Base-by-base conservation (phyloP, 2,113 vertebrate species). In the Megaceryle torquata region DNA sequence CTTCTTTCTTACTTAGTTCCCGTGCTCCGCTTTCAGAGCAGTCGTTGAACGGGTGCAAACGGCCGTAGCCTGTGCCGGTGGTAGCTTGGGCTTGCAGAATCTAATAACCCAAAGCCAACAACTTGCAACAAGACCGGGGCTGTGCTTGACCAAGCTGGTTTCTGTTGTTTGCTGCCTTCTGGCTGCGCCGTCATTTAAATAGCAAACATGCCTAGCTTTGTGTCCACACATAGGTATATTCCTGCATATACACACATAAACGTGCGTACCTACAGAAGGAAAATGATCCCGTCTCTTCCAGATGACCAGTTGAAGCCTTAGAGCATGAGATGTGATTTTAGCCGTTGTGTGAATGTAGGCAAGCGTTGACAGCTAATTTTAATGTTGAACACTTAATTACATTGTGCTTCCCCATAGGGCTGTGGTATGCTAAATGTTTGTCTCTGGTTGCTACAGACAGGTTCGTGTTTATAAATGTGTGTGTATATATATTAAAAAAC, bases 201-300 rank as follows among this genome's bases (percentile, higher is more conserved):
- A 46, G 59, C 64, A 12, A 15, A 13, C 20, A 0, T 0, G 15
- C 17, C 1, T 5, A 5, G 44, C 60, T 64, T 25, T 44, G 5
- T 6, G 0, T 41, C 4, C 22, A 2, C 11, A 11, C 7, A 2
- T 7, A 0, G 3, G 2, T 22, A 15, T 6, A 15, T 28, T 8
- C 25, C 12, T 51, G 50, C 50, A 26, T 53, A 16, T 21, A 1
- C 46, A 8, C 6, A 3, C 13, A 9, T 21, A 1, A 15, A 5
- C 22, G 1, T 7, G 4, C 31, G 21, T 15, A 3, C 11, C 35
- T 31, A 1, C 13, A 8, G 65, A 22, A 33, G 50, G n/a, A 22
- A 10, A 7, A 61, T 11, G 4, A 7, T 33, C 39, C 0, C 10
- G 43, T 43, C 50, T 13, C 35, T 63, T 46, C 67, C 37, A n/a